These are phyloP conservation scores for Neoaliturus tenellus DNA, from an alignment of 2,888 invertebrate genomes.

Conservation along the genomic window DNA sequence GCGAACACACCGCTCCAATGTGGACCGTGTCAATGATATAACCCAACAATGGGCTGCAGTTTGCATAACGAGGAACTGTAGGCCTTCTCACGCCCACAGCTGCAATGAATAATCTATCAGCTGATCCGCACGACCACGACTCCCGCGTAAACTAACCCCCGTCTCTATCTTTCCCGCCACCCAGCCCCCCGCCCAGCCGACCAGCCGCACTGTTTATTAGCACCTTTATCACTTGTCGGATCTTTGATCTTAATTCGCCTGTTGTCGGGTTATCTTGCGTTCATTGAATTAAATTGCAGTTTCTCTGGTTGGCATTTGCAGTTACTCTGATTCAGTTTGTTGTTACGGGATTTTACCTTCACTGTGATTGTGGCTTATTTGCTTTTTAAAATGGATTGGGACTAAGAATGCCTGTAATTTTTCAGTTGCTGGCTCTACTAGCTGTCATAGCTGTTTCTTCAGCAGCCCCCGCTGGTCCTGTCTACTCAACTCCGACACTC, in stretches of 20 bases:
- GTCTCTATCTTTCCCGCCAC: constrained; percentile 19
- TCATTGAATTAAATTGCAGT: too few species aligned
- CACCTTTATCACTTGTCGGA: neutral
- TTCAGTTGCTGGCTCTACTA: neutral
- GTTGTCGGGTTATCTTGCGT: neutral
- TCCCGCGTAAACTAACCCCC: constrained; percentile 23
- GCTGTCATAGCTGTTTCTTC: neutral
- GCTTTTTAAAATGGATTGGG: too few species aligned
- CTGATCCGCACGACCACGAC: constrained; percentile 23
- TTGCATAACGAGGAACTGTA: constrained; percentile 36
- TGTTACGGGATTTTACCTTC: too few species aligned
- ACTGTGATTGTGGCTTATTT: too few species aligned
- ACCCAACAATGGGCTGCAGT: neutral
- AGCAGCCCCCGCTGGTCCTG: constrained; percentile 54
- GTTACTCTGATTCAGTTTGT: too few species aligned
- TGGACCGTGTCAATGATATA: neutral
- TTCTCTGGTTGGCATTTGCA: too few species aligned
- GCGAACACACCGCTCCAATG: neutral
- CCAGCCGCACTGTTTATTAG: neutral
- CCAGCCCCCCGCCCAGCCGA: neutral
- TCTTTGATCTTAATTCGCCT: neutral
- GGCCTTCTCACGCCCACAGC: constrained; percentile 39
- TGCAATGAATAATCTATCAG: constrained; percentile 21
- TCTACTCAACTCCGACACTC: constrained; percentile 57
- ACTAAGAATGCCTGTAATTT: too few species aligned